Conservation (phyloP, 2,888 invertebrate species). For the Julus scanicus region DNA sequence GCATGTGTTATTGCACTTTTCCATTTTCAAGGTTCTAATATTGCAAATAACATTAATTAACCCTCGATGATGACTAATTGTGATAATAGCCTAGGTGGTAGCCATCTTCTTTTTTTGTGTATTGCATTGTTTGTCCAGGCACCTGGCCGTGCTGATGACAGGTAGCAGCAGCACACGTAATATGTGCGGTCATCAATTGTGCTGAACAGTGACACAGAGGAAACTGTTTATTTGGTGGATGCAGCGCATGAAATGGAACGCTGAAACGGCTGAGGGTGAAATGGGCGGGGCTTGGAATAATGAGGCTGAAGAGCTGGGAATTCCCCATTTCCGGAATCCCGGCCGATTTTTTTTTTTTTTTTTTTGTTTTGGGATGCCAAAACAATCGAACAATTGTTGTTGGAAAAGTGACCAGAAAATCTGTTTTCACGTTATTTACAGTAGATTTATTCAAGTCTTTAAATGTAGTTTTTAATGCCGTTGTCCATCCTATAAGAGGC, state of each 20-base stretch:
- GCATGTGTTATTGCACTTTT: constrained; percentile 24
- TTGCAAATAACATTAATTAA: constrained; percentile 11
- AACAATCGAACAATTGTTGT: not conserved
- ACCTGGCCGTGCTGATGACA: constrained; percentile 17
- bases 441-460: too few species aligned
- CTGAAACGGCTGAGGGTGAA: not conserved
- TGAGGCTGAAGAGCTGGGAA: constrained; percentile 7
- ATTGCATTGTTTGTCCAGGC: not conserved
- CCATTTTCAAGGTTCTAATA: not conserved
- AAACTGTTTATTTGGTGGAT: not conserved
- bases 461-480: too few species aligned
- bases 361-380: not conserved
- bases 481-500: too few species aligned
- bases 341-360: not conserved
- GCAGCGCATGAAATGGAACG: constrained; percentile 5
- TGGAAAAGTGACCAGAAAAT: constrained; percentile 21
- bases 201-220: constrained; percentile 9
- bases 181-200: constrained; percentile 34
- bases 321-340: constrained; percentile 16
- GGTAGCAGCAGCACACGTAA: not conserved
- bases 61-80: constrained; percentile 31
- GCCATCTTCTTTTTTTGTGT: not conserved
- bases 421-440: too few species aligned
- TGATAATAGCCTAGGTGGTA: not conserved
- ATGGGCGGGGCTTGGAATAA: not conserved